phyloP scores from a whole-genome alignment of 2,888 invertebrate species.

The Drosophila neutralis region DNA sequence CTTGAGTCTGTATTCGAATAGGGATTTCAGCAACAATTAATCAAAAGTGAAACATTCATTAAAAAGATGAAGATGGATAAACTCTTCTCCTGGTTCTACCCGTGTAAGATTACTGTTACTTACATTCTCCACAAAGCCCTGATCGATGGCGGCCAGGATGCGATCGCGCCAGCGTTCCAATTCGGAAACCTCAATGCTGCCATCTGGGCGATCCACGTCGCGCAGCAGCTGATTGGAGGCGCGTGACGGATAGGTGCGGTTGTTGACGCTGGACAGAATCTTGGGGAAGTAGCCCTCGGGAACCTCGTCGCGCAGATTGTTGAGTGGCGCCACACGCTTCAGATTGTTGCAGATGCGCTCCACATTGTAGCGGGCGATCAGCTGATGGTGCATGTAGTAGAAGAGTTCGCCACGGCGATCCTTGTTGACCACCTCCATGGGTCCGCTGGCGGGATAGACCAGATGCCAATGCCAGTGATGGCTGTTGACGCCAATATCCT shows the following conservation, averaged over 20 bases:
- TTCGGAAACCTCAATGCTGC: slow-evolving; percentile 86
- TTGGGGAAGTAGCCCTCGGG: slow-evolving; percentile 93
- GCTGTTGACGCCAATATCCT: slow-evolving; percentile 93
- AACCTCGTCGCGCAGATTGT: slow-evolving; percentile 89
- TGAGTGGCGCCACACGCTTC: slow-evolving; percentile 87
- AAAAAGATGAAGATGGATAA: not conserved
- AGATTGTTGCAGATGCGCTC: slow-evolving; percentile 91
- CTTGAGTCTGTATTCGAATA: slow-evolving; percentile 53
- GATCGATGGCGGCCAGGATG: slow-evolving; percentile 90
- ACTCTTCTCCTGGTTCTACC: not conserved
- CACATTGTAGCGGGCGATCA: slow-evolving; percentile 88
- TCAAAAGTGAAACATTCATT: no score
- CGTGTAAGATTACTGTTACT: slow-evolving; percentile 59
- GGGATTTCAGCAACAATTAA: not conserved
- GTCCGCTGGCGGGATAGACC: slow-evolving; percentile 91
- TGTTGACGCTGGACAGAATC: slow-evolving; percentile 88
- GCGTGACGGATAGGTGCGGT: slow-evolving; percentile 91
- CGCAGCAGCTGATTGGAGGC: slow-evolving; percentile 87
- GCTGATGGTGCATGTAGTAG: slow-evolving; percentile 90
- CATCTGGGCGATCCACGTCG: slow-evolving; percentile 89
- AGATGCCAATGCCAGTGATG: slow-evolving; percentile 98
- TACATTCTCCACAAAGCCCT: slow-evolving; percentile 88
- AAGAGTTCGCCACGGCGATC: slow-evolving; percentile 90
- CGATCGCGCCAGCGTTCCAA: slow-evolving; percentile 91
- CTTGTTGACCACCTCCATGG: slow-evolving; percentile 88